Conservation (phyloP, 2,113 vertebrate species). For the Erythrolamprus reginae region DNA sequence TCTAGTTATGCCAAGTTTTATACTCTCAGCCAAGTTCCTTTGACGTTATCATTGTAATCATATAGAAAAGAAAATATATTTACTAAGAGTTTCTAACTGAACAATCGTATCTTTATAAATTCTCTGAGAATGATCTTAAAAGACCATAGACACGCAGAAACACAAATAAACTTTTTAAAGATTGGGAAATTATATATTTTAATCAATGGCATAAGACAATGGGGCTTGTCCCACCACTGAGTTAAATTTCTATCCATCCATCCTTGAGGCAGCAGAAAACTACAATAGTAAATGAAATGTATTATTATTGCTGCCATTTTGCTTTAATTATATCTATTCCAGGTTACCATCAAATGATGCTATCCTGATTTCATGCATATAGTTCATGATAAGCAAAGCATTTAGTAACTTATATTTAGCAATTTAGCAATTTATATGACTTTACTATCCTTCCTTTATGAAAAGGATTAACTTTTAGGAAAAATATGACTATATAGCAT, state of each 20-base stretch:
- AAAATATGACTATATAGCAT: not conserved
- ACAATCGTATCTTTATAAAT: conserved; percentile 34
- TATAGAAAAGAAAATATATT: conserved; percentile 15
- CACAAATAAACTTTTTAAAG: conserved; percentile 5
- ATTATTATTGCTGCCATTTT: not conserved
- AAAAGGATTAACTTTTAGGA: not conserved
- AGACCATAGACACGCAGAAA: not conserved
- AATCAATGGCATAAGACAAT: conserved; percentile 6
- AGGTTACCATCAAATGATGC: not conserved
- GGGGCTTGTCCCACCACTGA: not conserved
- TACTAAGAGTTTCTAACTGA: conserved; percentile 10
- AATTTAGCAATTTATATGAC: not conserved
- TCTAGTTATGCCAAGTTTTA: conserved; percentile 21
- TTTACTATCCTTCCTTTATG: not conserved
- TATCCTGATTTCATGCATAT: not conserved
- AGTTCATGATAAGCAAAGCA: not conserved
- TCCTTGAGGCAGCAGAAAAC: not conserved
- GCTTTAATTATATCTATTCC: not conserved
- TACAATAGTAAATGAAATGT: not conserved
- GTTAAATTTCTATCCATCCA: not conserved
- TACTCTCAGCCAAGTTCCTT: not conserved
- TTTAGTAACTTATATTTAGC: not conserved
- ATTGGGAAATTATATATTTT: conserved; percentile 27
- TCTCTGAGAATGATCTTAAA: conserved; percentile 26
- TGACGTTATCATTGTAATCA: conserved; percentile 47